phyloP scores from a whole-genome alignment of 1,140 invertebrate genomes.

The Doryteuthis pealeii region DNA sequence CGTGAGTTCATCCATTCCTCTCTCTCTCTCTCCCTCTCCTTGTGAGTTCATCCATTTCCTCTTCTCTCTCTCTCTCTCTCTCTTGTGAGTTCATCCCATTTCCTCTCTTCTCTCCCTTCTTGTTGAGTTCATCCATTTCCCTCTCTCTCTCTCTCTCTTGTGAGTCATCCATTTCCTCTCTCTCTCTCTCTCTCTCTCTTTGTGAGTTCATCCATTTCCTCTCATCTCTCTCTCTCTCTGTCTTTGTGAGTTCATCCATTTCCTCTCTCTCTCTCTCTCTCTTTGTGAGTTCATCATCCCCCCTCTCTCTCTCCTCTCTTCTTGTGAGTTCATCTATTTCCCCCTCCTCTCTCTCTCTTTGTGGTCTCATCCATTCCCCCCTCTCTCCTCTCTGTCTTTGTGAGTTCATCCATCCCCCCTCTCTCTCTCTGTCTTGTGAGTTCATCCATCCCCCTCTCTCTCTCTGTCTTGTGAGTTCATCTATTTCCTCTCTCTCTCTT shows the following conservation, averaged over 20 bases:
- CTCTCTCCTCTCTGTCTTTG: background rate
- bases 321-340: background rate
- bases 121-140: background rate
- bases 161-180: background rate
- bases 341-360: background rate
- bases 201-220: background rate
- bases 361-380: too few relatives aligned
- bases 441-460: background rate
- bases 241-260: background rate
- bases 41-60: background rate
- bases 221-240: background rate
- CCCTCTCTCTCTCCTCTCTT: conserved; percentile 15
- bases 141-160: background rate
- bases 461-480: background rate
- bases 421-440: background rate
- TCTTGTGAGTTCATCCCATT: background rate
- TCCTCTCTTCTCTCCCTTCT: background rate
- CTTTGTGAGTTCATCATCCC: background rate
- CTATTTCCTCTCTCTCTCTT: background rate
- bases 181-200: background rate
- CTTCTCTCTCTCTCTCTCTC: background rate
- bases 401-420: background rate
- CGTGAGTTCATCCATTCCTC: too few relatives aligned
- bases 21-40: background rate
- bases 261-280: background rate